These are phyloP conservation scores for Lampris incognitus DNA, from an alignment of 2,113 vertebrate species.

Conservation along the genomic window DNA sequence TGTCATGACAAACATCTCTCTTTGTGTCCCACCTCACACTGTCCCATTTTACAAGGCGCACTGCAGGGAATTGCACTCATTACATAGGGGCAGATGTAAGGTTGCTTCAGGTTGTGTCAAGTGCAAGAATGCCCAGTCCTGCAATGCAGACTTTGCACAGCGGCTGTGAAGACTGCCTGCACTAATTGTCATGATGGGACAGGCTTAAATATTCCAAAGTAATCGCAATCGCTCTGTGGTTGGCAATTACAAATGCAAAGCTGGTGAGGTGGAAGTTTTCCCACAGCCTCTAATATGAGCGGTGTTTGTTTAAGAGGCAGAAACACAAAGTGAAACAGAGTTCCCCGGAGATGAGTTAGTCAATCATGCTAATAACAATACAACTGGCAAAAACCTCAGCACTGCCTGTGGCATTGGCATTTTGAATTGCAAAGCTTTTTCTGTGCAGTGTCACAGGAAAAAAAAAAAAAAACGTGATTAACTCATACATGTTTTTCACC, in stretches of 20 bases:
- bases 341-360: background rate
- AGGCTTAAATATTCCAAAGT: constrained; percentile 3
- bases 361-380: constrained; percentile 8
- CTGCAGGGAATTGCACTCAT: constrained; percentile 45
- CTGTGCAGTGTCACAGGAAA: background rate
- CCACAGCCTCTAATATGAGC: background rate
- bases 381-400: background rate
- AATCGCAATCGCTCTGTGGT: background rate
- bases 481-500: constrained; percentile 42
- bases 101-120: background rate
- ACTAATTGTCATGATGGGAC: background rate
- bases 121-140: constrained; percentile 6
- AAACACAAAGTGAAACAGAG: background rate
- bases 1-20: constrained; percentile 23
- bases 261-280: background rate
- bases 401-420: background rate
- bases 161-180: background rate
- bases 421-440: constrained; percentile 18
- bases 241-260: constrained; percentile 16
- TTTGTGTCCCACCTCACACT: background rate
- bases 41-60: constrained; percentile 35
- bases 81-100: constrained; percentile 9
- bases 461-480: constrained; percentile 39
- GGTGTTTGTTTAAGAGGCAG: background rate
- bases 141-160: constrained; percentile 7